phyloP scores from a whole-genome alignment of 2,797 vertebrate genomes.

The Nannoperca australis region DNA sequence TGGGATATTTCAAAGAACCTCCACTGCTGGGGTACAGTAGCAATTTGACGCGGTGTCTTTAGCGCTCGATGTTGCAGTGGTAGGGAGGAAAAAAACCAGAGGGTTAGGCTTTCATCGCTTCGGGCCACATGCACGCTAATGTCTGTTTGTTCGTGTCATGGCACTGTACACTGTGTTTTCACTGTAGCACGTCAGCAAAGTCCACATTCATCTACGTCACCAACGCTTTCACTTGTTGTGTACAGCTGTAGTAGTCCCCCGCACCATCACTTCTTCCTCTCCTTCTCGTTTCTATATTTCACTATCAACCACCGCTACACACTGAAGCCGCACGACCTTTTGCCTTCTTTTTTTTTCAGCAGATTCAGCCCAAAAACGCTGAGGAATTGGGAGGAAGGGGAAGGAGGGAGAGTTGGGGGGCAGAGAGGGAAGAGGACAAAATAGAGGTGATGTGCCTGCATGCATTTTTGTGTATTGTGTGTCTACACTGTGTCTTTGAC shows the following conservation, averaged over 20 bases:
- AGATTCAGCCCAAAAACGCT: slow-evolving; percentile 52
- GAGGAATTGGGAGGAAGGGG: slow-evolving; percentile 24
- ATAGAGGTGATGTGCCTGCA: slow-evolving; percentile 48
- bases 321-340: slow-evolving; percentile 40
- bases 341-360: slow-evolving; percentile 35
- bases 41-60: slow-evolving; percentile 61
- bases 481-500: slow-evolving; percentile 54
- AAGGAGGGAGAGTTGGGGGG: not conserved
- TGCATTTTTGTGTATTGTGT: slow-evolving; percentile 29
- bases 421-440: slow-evolving; percentile 21
- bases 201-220: slow-evolving; percentile 38
- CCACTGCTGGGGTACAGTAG: slow-evolving; percentile 51
- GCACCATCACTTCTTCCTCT: slow-evolving; percentile 13
- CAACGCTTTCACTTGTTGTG: slow-evolving; percentile 1
- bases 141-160: slow-evolving; percentile 49
- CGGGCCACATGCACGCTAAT: slow-evolving; percentile 20
- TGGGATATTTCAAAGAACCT: slow-evolving; percentile 61
- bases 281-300: not conserved
- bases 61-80: slow-evolving; percentile 45
- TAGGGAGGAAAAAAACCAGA: not conserved
- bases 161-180: slow-evolving; percentile 21
- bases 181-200: slow-evolving; percentile 28
- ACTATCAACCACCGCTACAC: slow-evolving; percentile 20
- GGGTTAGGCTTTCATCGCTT: slow-evolving; percentile 36
- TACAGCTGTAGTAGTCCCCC: not conserved